A percentile compares a stretch with the other conserved stretches of the same genome.
phyloP scores from a whole-genome alignment of 2,113 vertebrate genomes.

The Zosterops japonicus region DNA sequence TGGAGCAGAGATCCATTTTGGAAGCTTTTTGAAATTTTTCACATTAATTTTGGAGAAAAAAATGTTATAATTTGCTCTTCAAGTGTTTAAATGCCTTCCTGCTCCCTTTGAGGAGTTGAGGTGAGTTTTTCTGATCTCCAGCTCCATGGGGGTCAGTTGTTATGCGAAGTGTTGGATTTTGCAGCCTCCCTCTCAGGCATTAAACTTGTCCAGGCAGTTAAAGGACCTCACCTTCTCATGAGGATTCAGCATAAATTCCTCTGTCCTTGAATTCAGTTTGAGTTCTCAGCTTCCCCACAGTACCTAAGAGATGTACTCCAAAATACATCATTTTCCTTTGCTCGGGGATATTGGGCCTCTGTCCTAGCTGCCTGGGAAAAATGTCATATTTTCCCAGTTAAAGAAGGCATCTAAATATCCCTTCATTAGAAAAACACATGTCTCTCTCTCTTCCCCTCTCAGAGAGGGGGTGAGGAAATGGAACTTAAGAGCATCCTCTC shows the following conservation, averaged over 20 bases:
- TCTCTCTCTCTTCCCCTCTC: not conserved
- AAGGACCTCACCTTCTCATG: not conserved
- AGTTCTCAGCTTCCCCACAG: not conserved
- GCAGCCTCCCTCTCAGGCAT: not conserved
- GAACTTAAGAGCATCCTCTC: not conserved
- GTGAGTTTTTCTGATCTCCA: not conserved
- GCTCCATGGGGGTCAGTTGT: not conserved
- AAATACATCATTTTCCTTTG: not conserved
- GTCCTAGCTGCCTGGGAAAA: not conserved
- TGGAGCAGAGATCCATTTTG: not conserved
- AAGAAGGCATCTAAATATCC: not conserved
- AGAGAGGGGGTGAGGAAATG: fast-evolving
- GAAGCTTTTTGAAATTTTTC: not conserved
- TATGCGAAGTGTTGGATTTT: not conserved
- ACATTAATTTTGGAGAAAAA: not conserved
- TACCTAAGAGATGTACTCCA: not conserved
- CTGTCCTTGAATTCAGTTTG: not conserved
- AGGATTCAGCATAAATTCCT: not conserved
- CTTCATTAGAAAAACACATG: not conserved
- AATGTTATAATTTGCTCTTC: not conserved
- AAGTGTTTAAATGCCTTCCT: not conserved
- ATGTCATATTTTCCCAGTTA: fast-evolving
- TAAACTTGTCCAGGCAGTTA: not conserved
- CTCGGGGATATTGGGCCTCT: not conserved
- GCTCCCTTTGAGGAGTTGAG: not conserved